Conservation (phyloP, 23 tunicate species). For the Botrylloides violaceus region DNA sequence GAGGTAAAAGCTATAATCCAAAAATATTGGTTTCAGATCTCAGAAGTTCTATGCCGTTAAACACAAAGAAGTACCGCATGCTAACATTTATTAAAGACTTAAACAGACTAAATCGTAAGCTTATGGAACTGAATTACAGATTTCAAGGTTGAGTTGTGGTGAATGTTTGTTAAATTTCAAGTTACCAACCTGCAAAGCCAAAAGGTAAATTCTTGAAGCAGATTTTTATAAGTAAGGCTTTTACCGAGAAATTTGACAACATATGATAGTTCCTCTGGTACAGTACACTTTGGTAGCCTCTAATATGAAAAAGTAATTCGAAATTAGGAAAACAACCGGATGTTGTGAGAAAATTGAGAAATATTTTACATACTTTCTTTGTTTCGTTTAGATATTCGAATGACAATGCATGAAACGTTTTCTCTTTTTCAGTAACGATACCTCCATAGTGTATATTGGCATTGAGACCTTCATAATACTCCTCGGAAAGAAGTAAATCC, state of each 20-base stretch:
- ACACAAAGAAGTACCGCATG: too few species aligned
- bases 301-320: neutral
- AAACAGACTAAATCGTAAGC: too few species aligned
- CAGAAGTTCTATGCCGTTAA: too few species aligned
- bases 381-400: neutral
- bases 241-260: slow-evolving; percentile 25
- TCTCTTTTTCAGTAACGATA: slow-evolving; percentile 1
- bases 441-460: slow-evolving; percentile 18
- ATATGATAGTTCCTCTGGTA: slow-evolving; percentile 41
- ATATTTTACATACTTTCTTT: neutral
- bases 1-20: too few species aligned
- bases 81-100: too few species aligned
- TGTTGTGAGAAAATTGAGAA: too few species aligned
- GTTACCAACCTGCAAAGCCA: slow-evolving; percentile 64
- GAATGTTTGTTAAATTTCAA: too few species aligned
- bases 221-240: slow-evolving; percentile 31
- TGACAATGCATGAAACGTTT: neutral
- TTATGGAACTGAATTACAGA: too few species aligned
- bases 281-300: slow-evolving; percentile 21
- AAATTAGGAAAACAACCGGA: neutral
- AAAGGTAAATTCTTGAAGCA: slow-evolving; percentile 76
- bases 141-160: too few species aligned
- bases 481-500: slow-evolving; percentile 45
- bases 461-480: slow-evolving; percentile 11
- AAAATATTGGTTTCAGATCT: too few species aligned